These are phyloP conservation scores for Tursiops truncatus DNA, from an alignment of 2,113 vertebrate genomes.

Conservation along the genomic window DNA sequence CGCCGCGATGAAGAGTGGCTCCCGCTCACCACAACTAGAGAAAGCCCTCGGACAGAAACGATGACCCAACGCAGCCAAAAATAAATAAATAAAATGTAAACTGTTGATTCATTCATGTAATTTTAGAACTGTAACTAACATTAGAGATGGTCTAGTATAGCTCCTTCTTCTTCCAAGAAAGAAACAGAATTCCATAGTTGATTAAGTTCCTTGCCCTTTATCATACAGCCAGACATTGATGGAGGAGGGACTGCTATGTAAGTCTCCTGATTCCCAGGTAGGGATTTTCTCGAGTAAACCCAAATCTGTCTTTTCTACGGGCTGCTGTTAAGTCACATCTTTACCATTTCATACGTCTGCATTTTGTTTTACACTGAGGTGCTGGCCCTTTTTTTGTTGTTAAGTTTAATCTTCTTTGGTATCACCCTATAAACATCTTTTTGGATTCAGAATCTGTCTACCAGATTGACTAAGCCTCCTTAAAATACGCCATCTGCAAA, in stretches of 20 bases:
- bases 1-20: no score
- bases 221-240: not conserved
- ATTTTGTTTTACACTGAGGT: not conserved
- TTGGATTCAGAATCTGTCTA: not conserved
- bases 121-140: not conserved
- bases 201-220: not conserved
- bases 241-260: not conserved
- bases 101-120: not conserved
- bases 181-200: not conserved
- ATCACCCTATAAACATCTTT: not conserved
- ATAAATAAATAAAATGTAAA: not conserved
- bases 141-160: not conserved
- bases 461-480: not conserved
- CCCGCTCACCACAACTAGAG: no score
- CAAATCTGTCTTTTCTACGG: not conserved
- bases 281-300: not conserved
- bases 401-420: not conserved
- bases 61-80: no score
- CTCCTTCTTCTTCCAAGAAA: not conserved
- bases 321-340: not conserved
- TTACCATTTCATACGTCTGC: not conserved
- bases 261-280: not conserved
- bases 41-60: no score
- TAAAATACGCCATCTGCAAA: constrained; percentile 11
- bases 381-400: not conserved